Evolutionary conservation across 2,888 invertebrate species (phyloP), one percentile per base, ranked within the genome.

Genomic region (Tromatobia lineatoria): DNA sequence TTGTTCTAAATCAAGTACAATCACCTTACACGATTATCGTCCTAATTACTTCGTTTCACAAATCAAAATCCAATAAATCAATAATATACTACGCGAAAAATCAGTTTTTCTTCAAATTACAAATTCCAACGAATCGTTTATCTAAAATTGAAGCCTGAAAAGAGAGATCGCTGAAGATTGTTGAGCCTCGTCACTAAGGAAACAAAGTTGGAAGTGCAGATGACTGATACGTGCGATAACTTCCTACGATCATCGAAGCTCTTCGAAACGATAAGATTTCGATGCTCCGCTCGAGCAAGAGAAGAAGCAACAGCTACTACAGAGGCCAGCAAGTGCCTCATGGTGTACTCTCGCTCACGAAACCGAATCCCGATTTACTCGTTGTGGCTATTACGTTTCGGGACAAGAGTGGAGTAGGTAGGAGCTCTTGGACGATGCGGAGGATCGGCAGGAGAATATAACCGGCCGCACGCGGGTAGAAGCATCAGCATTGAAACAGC

Each of bases 361-460:
- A 89, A 90, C 91, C 86, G 87, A 91, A 91, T 87, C 89, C 88
- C 88, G 88, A 88, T 87, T 88, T 87, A 87, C 83, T 77, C 81
- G 75, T 79, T 82, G 71, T 84, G 89, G 90, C 89, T 89, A 90
- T 91, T 91, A 90, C 89, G 88, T 91, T 91, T 90, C 91, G 89
- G 85, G 86, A 74, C 73, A 54, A 77, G 78, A 59, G n/a, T 59
- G 50, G 61, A 80, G 61, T 34, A 45, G 45, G 54, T 15, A 59
- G 50, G 29, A 52, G 34, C 54, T 74, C 74, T 47, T 54, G 70
- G 34, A 59, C 34, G 38, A 57, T 38, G 23, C 47, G 18, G 42
- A 61, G 42, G 69, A 64, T 29, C 64, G 38, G 34, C 52, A 29
- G 59, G 20, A 10, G 52, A 50, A 20, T 54, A 80, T 74, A 73